Conservation (phyloP, 2,113 vertebrate species). For the Myotis lucifugus region DNA sequence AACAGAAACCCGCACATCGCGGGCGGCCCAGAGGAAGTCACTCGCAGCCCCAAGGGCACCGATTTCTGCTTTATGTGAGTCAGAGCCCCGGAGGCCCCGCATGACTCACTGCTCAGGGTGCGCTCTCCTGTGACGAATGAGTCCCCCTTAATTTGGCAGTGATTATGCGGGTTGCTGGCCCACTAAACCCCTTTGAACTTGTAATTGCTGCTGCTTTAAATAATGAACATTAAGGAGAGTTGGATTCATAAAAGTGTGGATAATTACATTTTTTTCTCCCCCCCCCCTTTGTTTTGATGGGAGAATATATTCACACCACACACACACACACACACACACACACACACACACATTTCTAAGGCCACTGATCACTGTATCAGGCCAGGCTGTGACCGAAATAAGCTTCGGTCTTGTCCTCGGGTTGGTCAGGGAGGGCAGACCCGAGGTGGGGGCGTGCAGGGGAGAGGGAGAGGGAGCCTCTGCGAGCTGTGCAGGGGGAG, state of each 20-base stretch:
- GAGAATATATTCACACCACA: conserved; percentile 74
- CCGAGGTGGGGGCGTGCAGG: conserved; percentile 58
- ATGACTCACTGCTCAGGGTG: conserved; percentile 94
- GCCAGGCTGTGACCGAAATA: conserved; percentile 88
- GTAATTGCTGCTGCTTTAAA: conserved; percentile 99
- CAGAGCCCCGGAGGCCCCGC: conserved; percentile 92
- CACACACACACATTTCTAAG: conserved; percentile 82
- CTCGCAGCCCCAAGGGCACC: conserved; percentile 89
- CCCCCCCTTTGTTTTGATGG: conserved; percentile 81
- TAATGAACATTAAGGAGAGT: conserved; percentile 98
- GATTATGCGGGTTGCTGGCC: conserved; percentile 98
- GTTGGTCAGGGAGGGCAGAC: conserved; percentile 63
- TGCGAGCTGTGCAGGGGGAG: conserved; percentile 71
- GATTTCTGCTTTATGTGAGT: conserved; percentile 95
- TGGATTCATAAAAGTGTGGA: conserved; percentile 96
- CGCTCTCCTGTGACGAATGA: conserved; percentile 97
- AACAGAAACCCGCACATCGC: conserved; percentile 89
- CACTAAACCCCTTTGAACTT: conserved; percentile 99
- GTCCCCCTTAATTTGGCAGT: conserved; percentile 96
- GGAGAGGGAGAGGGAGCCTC: conserved; percentile 43
- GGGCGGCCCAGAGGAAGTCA: conserved; percentile 88
- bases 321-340: not conserved
- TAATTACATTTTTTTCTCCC: conserved; percentile 89
- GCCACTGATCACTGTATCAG: conserved; percentile 86
- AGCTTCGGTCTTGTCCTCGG: conserved; percentile 83